A percentile compares a stretch with the other conserved stretches of the same genome.
Conservation (phyloP, 1,140 invertebrate genomes). For the Cotesia vestalis region DNA sequence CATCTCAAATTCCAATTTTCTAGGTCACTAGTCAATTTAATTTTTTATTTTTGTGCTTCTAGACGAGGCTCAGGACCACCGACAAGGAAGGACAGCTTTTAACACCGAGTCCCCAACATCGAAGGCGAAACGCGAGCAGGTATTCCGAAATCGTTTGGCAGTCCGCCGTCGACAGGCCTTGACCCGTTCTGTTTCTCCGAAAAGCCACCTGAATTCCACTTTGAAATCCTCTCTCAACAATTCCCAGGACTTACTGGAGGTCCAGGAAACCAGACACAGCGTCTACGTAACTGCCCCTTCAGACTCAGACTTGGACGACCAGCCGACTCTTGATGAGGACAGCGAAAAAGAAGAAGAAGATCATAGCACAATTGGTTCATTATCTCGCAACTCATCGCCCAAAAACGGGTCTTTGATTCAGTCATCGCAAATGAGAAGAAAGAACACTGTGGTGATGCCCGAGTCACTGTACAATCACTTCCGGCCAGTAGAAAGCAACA, state of each 20-base stretch:
- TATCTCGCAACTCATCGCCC: too few relatives aligned
- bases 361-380: too few relatives aligned
- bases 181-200: slow-evolving; percentile 37
- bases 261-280: slow-evolving; percentile 52
- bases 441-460: slow-evolving; percentile 65
- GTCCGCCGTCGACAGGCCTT: slow-evolving; percentile 47
- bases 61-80: slow-evolving; percentile 42
- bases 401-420: slow-evolving; percentile 22
- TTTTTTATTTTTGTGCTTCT: slow-evolving; percentile 26
- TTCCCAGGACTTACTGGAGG: slow-evolving; percentile 50
- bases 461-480: slow-evolving; percentile 73
- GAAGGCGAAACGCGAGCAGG: slow-evolving; percentile 53
- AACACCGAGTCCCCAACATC: slow-evolving; percentile 48
- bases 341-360: slow-evolving; percentile 18
- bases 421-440: slow-evolving; percentile 41
- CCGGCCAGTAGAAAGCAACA: slow-evolving; percentile 70
- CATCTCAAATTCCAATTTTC: too few relatives aligned
- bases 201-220: slow-evolving; percentile 24
- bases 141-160: slow-evolving; percentile 50
- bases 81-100: slow-evolving; percentile 46
- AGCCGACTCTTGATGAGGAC: slow-evolving; percentile 25
- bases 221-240: slow-evolving; percentile 30
- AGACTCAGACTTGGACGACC: slow-evolving; percentile 10
- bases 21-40: not conserved
- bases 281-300: slow-evolving; percentile 47